phyloP scores from a whole-genome alignment of 2,113 vertebrate species.

The Cyanoliseus patagonus region DNA sequence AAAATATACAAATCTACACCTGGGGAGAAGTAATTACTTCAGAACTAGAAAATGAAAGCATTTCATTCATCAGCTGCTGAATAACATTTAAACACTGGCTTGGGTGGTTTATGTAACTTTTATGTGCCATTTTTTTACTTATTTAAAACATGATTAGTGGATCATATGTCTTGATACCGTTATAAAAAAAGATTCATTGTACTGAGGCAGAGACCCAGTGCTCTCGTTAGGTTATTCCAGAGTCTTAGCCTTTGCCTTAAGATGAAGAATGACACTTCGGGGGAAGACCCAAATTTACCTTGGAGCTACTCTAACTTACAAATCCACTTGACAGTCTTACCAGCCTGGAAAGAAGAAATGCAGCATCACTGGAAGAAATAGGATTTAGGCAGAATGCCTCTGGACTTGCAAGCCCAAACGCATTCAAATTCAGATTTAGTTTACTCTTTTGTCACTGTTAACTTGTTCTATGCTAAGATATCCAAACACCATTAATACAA shows the following conservation, averaged over 20 bases:
- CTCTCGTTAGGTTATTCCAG: background rate
- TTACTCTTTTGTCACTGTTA: background rate
- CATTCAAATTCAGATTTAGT: background rate
- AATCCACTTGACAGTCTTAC: background rate
- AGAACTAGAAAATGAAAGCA: background rate
- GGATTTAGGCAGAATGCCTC: background rate
- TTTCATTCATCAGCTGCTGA: background rate
- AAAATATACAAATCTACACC: background rate
- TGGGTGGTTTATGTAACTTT: background rate
- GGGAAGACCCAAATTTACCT: background rate
- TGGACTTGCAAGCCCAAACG: background rate
- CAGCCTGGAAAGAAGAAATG: background rate
- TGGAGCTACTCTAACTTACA: background rate
- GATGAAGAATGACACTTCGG: background rate
- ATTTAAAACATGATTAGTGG: background rate
- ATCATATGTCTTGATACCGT: background rate
- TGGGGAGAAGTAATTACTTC: background rate
- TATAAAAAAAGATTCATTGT: background rate
- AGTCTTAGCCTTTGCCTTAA: background rate
- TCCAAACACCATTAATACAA: background rate
- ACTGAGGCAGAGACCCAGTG: background rate
- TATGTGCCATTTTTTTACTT: background rate
- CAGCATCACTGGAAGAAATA: background rate
- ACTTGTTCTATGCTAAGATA: background rate
- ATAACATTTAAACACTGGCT: background rate